Percentiles rank a stretch among this genome's conserved stretches.
Evolutionary conservation across 2,113 vertebrate species (phyloP).

Genomic region (Pluvialis apricaria): DNA sequence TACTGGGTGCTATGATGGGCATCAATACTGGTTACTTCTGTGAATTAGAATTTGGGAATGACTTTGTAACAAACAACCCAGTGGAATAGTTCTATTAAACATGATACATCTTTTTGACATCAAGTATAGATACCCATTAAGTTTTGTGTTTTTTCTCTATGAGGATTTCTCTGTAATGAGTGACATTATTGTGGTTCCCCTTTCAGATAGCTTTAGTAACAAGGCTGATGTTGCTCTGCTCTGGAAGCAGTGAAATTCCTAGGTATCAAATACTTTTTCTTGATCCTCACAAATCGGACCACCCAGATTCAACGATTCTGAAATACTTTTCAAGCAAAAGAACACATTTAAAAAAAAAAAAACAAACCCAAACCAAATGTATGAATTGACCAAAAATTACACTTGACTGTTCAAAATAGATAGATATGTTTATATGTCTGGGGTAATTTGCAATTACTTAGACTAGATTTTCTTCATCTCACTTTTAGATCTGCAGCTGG

Average conservation of each 20-base stretch:
- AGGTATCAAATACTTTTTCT: not conserved
- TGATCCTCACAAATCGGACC: not conserved
- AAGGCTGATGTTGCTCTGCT: not conserved
- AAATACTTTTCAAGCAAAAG: not conserved
- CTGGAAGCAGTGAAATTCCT: not conserved
- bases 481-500: not conserved
- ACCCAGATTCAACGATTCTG: not conserved
- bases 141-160: not conserved
- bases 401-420: not conserved
- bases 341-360: not conserved
- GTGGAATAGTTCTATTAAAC: not conserved
- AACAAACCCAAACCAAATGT: not conserved
- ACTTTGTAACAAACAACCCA: not conserved
- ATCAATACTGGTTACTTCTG: not conserved
- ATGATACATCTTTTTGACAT: rapidly evolving
- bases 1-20: not conserved
- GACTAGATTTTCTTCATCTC: not conserved
- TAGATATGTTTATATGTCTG: not conserved
- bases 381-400: not conserved
- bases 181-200: not conserved
- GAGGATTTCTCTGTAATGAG: not conserved
- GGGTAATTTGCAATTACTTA: not conserved
- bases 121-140: not conserved
- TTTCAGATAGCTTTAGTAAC: not conserved
- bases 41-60: not conserved